Evolutionary conservation across 2,888 invertebrate genomes (phyloP), one percentile per base, ranked within the genome.

Genomic region (Agrypnus murinus): DNA sequence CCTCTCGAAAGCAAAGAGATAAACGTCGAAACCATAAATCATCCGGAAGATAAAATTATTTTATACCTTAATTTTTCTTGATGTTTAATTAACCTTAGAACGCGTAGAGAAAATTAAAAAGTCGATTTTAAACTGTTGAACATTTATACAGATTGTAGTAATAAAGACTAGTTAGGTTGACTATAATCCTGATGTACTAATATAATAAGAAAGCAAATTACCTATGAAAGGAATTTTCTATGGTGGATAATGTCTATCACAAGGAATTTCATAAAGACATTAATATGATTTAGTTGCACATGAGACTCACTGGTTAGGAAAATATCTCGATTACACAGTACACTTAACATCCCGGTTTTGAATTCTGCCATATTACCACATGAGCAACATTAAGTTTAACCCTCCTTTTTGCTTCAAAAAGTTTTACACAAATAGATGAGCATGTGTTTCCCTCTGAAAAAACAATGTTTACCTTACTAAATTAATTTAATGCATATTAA

Each of bases 271-370:
- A 63, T 59, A 66, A 66, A 71, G 71, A 71, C 65, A 71, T 66
- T 71, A 71, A 71, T 66, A 71, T 66, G 71, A 71, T 71, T 62
- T 71, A 71, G 17, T 58, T 59, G 40, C 63, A 58, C 50, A 59
- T 64, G 63, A 67, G 43, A 50, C 25, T 71, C 64, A 71, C 31
- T 71, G 71, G 53, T 12, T 67, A 43, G 43, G 67, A 71, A 71
- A 71, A 71, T 67, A 58, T 67, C 57, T 25, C 67, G 50, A 71
- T 71, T 71, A 71, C 63, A 66, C 71, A 71, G 58, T 53, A 71
- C 71, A 71, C 71, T 71, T 64, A 71, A 67, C 71, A 69, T 32
- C 31, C 17, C 36, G 10, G 57, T 25, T 45, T 60, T 53, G 43
- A 14, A 34, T 62, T 32, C 48, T 53, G 31, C 66, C 46, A 34